Evolutionary conservation across 2,888 invertebrate genomes (phyloP).

Genomic region (Tetranychus piercei): DNA sequence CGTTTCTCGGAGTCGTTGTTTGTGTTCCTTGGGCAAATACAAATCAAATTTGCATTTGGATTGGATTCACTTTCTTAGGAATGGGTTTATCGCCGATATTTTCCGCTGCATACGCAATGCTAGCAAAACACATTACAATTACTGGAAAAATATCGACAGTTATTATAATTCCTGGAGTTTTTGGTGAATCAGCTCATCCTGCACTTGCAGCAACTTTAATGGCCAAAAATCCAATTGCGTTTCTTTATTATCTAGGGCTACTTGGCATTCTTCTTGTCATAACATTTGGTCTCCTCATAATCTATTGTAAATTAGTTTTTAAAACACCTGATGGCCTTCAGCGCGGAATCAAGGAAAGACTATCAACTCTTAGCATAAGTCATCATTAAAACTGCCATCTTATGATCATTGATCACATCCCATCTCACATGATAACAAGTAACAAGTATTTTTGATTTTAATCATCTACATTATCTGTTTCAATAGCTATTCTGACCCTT

Average conservation of each 20-base stretch:
- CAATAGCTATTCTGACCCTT: too few species aligned
- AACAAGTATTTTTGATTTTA: too few species aligned
- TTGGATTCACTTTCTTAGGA: neutral
- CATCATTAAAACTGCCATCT: neutral
- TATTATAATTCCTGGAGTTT: neutral
- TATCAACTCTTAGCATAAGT: neutral
- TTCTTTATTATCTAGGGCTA: neutral
- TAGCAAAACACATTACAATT: neutral
- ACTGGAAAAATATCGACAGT: neutral
- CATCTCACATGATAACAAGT: too few species aligned
- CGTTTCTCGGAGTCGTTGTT: neutral
- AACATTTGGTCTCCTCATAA: neutral
- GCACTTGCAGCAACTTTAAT: neutral
- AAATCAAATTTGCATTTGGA: neutral
- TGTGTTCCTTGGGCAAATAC: neutral
- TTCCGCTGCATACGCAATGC: neutral
- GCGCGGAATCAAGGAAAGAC: neutral
- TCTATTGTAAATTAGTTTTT: neutral
- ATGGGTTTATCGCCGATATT: neutral
- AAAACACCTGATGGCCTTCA: neutral
- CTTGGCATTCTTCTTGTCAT: neutral
- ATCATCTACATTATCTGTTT: too few species aligned
- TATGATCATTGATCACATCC: too few species aligned
- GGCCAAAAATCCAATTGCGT: neutral
- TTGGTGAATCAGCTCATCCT: neutral